Conservation (phyloP, 2,113 vertebrate species). For the Saiga tatarica region DNA sequence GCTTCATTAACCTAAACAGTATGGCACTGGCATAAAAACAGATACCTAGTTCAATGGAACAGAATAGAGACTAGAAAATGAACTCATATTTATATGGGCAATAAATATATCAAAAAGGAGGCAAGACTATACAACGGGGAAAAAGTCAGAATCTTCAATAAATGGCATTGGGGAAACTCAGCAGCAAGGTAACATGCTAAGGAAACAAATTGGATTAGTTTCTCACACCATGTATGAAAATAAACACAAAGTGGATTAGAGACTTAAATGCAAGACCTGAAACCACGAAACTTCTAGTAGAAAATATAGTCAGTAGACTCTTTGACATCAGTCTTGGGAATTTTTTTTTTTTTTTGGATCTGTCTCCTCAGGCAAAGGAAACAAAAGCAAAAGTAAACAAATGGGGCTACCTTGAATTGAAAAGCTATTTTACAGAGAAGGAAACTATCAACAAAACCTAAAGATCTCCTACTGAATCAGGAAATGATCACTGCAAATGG, state of each 20-base stretch:
- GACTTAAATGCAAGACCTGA: neutral
- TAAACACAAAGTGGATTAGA: neutral
- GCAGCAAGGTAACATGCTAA: neutral
- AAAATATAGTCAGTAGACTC: neutral
- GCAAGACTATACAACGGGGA: neutral
- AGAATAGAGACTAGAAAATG: neutral
- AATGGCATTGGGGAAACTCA: neutral
- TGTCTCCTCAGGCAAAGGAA: neutral
- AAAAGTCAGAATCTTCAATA: neutral
- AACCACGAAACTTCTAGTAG: neutral
- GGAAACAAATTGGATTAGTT: neutral
- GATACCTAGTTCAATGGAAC: neutral
- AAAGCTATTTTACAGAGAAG: neutral
- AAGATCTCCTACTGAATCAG: neutral
- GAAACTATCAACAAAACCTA: neutral
- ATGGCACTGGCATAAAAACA: neutral
- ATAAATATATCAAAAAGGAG: neutral
- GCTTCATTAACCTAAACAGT: neutral
- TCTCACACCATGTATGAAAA: neutral
- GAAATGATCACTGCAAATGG: neutral
- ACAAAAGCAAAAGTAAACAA: neutral
- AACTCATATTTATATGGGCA: neutral
- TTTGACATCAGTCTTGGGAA: neutral
- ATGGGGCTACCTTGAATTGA: neutral
- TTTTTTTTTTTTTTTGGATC: neutral